Evolutionary conservation across 1,140 invertebrate species (phyloP).

Genomic region (Drosophila athabasca): DNA sequence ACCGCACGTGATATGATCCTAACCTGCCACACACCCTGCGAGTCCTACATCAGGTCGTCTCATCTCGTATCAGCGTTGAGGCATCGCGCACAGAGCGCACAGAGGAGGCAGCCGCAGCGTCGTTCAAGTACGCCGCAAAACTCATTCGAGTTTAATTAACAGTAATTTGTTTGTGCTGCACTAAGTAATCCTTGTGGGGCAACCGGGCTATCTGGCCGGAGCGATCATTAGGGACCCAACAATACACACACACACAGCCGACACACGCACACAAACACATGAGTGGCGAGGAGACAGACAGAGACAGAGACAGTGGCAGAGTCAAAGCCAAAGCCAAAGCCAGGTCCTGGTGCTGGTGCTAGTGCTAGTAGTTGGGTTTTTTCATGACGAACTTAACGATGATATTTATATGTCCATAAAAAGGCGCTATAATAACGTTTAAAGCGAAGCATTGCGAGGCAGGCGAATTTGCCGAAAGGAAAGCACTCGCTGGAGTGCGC

Average conservation of each 20-base stretch:
- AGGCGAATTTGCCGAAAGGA: constrained; percentile 22
- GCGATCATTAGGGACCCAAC: constrained; percentile 48
- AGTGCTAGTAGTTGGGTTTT: constrained; percentile 35
- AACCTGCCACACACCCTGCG: no score
- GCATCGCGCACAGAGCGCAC: constrained; percentile 25
- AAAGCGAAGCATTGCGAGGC: constrained; percentile 35
- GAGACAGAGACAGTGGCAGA: no score
- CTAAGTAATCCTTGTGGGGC: constrained; percentile 53
- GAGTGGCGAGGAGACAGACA: no score
- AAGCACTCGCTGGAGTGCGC: constrained; percentile 43
- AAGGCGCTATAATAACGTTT: constrained; percentile 68
- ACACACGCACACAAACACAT: constrained; percentile 16
- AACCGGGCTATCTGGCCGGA: constrained; percentile 45
- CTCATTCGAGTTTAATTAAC: constrained; percentile 70
- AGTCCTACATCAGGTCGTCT: neutral
- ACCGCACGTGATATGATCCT: no score
- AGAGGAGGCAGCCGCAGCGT: constrained; percentile 24
- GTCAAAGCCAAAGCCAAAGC: no score
- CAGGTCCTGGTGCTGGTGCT: constrained; percentile 8
- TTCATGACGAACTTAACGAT: constrained; percentile 67
- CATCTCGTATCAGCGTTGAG: constrained; percentile 9
- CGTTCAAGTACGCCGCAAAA: constrained; percentile 58
- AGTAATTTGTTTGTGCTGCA: constrained; percentile 63
- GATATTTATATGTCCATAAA: constrained; percentile 71
- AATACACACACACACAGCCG: constrained; percentile 26